Percentiles rank a stretch among this genome's conserved stretches.
These are phyloP conservation scores for Myathropa florea DNA, from an alignment of 2,888 invertebrate genomes.

Conservation along the genomic window DNA sequence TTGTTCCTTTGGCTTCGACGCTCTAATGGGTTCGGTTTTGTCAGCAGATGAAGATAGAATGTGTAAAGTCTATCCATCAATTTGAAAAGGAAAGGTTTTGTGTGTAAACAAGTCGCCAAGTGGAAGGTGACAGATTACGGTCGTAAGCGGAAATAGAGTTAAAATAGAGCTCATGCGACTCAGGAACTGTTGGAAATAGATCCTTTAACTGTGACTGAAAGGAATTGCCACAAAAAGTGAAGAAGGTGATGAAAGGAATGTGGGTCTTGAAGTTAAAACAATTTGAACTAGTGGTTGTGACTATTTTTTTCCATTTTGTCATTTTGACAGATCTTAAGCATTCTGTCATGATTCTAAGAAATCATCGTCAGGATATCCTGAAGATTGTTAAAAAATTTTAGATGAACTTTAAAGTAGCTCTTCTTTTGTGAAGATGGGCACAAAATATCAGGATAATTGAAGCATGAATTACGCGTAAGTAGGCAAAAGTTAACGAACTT, in stretches of 20 bases:
- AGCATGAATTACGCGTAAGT: too few relatives aligned
- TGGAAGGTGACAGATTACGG: constrained; percentile 7
- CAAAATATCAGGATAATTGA: too few relatives aligned
- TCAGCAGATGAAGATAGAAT: constrained; percentile 15
- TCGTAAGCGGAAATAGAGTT: neutral
- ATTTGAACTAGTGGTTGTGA: neutral
- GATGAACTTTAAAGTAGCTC: too few relatives aligned
- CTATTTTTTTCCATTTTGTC: too few relatives aligned
- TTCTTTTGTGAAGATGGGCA: too few relatives aligned
- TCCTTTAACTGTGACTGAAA: neutral
- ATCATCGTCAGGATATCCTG: too few relatives aligned
- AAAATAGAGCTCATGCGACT: neutral
- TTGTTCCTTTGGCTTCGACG: neutral
- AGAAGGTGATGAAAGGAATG: too few relatives aligned
- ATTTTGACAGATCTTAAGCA: too few relatives aligned
- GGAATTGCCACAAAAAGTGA: neutral
- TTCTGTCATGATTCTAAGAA: too few relatives aligned
- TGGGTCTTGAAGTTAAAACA: too few relatives aligned
- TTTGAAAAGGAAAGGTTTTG: neutral
- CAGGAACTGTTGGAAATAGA: neutral
- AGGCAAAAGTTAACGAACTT: too few relatives aligned
- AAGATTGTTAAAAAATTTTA: too few relatives aligned
- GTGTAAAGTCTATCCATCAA: neutral
- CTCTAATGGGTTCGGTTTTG: neutral
- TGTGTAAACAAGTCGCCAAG: neutral